These are phyloP conservation scores for Eriocheir sinensis DNA, from an alignment of 1,140 invertebrate species.

Conservation along the genomic window DNA sequence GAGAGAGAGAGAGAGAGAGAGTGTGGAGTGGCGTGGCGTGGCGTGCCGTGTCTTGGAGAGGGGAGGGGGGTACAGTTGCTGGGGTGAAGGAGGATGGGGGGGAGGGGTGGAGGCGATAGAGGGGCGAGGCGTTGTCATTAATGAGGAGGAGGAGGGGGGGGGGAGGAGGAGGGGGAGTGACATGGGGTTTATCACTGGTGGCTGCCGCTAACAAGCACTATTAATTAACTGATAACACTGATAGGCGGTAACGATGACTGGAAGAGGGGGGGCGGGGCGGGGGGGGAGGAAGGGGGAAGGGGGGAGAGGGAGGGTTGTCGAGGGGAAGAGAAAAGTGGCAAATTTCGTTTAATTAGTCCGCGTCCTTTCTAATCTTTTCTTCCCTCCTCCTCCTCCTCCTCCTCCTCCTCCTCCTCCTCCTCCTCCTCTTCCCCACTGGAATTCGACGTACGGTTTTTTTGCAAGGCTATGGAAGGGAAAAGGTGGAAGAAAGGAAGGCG, in stretches of 20 bases:
- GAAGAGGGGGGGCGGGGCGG: slow-evolving; percentile 15
- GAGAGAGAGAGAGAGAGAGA: background rate
- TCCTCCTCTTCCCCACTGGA: background rate
- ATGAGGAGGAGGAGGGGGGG: background rate
- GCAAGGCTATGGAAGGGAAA: too few species aligned
- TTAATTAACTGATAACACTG: slow-evolving; percentile 72
- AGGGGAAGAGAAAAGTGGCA: too few species aligned
- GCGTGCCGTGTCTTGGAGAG: background rate
- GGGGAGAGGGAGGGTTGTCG: background rate
- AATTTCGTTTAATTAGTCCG: too few species aligned
- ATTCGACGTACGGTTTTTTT: background rate
- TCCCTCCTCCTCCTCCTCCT: background rate
- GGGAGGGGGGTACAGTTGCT: background rate
- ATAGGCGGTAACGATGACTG: slow-evolving; percentile 31
- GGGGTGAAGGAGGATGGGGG: background rate
- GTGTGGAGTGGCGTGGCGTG: background rate
- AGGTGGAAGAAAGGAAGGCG: too few species aligned
- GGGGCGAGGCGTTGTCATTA: background rate
- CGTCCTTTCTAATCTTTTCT: too few species aligned
- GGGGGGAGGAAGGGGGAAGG: too few species aligned
- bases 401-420: slow-evolving; percentile 38
- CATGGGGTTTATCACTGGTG: slow-evolving; percentile 62
- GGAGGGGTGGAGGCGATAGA: background rate
- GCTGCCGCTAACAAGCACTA: slow-evolving; percentile 73
- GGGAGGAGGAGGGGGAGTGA: slow-evolving; percentile 39